Conservation (phyloP, 2,888 invertebrate genomes). For the Epistrophe eligans region DNA sequence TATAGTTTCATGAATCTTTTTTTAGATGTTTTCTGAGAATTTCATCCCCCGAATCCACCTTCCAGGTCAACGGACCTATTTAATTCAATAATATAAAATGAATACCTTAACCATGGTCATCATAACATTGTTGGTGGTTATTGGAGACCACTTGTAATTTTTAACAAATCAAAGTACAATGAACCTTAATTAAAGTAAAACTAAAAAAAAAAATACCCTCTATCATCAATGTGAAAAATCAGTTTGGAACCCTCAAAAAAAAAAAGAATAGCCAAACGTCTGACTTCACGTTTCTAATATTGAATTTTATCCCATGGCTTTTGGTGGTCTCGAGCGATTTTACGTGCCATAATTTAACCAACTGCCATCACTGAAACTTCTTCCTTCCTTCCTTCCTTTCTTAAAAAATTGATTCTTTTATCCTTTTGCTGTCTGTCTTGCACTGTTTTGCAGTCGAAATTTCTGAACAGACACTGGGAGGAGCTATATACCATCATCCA, state of each 20-base stretch:
- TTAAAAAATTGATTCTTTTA: constrained; percentile 66
- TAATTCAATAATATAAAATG: too few species aligned
- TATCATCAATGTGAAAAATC: background rate
- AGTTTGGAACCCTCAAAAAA: background rate
- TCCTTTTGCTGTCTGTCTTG: constrained; percentile 37
- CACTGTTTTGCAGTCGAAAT: constrained; percentile 31
- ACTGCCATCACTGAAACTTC: constrained; percentile 60
- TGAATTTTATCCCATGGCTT: constrained; percentile 55
- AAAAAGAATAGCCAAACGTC: background rate
- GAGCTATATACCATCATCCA: constrained; percentile 6
- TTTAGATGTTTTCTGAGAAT: too few species aligned
- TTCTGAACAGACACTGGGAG: background rate
- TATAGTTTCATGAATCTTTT: too few species aligned
- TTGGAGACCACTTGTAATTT: background rate
- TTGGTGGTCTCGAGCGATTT: constrained; percentile 52
- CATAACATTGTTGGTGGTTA: background rate
- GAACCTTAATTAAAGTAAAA: constrained; percentile 16
- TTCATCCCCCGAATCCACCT: too few species aligned
- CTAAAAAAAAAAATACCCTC: constrained; percentile 14
- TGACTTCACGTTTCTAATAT: constrained; percentile 56
- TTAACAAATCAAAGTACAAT: constrained; percentile 10
- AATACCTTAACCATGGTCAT: too few species aligned
- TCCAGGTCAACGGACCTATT: too few species aligned
- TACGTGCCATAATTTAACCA: constrained; percentile 63
- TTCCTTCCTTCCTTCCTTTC: constrained; percentile 35